A percentile compares a stretch with the other conserved stretches of the same genome.
These are phyloP conservation scores for Craterocephalus amniculus DNA, from an alignment of 2,797 vertebrate genomes.

Conservation along the genomic window DNA sequence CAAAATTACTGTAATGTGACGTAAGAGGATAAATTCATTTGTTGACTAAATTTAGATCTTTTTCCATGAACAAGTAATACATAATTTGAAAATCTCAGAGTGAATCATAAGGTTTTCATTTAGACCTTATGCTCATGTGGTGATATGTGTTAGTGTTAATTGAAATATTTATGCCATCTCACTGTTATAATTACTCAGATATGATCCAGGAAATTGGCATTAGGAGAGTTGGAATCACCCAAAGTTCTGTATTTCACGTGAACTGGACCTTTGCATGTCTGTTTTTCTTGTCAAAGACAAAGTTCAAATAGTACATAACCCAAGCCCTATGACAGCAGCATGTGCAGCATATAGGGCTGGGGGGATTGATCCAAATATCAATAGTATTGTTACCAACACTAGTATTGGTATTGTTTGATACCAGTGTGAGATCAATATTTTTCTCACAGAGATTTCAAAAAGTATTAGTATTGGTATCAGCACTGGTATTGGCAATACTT, in stretches of 20 bases:
- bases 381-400: no score
- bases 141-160: slow-evolving; percentile 26
- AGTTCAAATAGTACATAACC: not conserved
- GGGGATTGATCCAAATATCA: no score
- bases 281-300: slow-evolving; percentile 1
- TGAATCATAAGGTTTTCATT: slow-evolving; percentile 15
- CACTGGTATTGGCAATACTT: no score
- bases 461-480: no score
- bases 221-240: slow-evolving; percentile 37
- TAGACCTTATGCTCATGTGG: slow-evolving; percentile 12
- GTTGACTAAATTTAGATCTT: not conserved
- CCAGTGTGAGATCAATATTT: no score
- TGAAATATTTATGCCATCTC: slow-evolving; percentile 42
- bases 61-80: not conserved
- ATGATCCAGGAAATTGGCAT: slow-evolving; percentile 62
- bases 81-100: not conserved
- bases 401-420: no score
- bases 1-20: not conserved
- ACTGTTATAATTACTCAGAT: slow-evolving; percentile 40
- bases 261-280: slow-evolving; percentile 41
- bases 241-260: slow-evolving; percentile 62
- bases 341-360: no score
- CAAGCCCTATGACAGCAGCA: not conserved
- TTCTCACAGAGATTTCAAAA: no score
- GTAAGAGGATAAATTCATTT: not conserved